These are phyloP conservation scores for Leptothorax acervorum DNA, from an alignment of 2,888 invertebrate species.

Conservation along the genomic window DNA sequence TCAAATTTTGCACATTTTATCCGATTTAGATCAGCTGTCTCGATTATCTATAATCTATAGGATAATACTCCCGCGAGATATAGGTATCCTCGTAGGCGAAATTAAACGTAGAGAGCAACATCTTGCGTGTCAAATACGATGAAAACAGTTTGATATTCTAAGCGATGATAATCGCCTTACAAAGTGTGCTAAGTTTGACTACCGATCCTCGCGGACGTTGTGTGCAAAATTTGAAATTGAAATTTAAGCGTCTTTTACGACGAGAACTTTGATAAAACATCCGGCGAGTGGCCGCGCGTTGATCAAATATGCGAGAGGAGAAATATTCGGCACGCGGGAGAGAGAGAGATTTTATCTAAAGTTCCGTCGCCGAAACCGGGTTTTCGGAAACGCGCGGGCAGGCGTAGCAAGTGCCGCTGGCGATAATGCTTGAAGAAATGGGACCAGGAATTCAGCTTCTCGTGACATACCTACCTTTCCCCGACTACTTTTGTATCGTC, in stretches of 20 bases:
- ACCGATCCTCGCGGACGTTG: slow-evolving; percentile 34
- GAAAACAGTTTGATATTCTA: slow-evolving; percentile 41
- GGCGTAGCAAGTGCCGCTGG: slow-evolving; percentile 58
- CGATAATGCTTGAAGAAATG: slow-evolving; percentile 76
- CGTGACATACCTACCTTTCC: slow-evolving; percentile 68
- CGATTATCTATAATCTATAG: neutral
- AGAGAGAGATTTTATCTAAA: slow-evolving; percentile 58
- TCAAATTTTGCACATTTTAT: slow-evolving; percentile 65
- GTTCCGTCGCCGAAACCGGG: slow-evolving; percentile 55
- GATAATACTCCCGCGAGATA: neutral
- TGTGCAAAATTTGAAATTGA: slow-evolving; percentile 70
- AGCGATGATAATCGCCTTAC: slow-evolving; percentile 45
- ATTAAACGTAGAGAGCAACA: slow-evolving; percentile 4
- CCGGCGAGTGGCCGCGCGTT: slow-evolving; percentile 49
- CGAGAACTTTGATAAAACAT: slow-evolving; percentile 61
- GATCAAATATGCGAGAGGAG: slow-evolving; percentile 55
- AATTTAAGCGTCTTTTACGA: slow-evolving; percentile 55
- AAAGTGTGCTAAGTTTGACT: slow-evolving; percentile 41
- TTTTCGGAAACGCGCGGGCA: slow-evolving; percentile 43
- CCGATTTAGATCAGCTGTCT: neutral
- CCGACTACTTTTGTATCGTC: slow-evolving; percentile 67
- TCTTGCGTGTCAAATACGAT: slow-evolving; percentile 16
- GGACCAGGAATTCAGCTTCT: slow-evolving; percentile 78
- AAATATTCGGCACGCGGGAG: slow-evolving; percentile 53
- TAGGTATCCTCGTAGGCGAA: neutral